Base-by-base conservation (phyloP, 2,888 invertebrate genomes). In the Aphodius sticticus region DNA sequence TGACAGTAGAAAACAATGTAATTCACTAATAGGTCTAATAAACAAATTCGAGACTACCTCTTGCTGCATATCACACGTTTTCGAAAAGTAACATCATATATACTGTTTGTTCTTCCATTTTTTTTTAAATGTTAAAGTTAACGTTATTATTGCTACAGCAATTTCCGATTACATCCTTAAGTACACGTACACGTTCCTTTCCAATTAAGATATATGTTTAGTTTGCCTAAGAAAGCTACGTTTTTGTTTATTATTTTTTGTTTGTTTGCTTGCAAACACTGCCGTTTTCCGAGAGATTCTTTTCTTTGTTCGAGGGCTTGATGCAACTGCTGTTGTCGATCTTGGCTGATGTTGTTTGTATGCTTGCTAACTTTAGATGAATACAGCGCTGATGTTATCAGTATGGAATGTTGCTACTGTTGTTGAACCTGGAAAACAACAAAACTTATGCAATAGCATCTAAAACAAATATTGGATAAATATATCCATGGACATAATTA, bases 141-240 rank as follows among this genome's bases (percentile, higher is more conserved):
- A 85, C 87, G 85, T 85, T 88, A 87, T 90, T 91, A 91, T 91
- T 91, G 91, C 91, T 91, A 90, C 89, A 89, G 89, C 90, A 90
- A 89, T 70, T 76, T 77, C 77, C 76, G 74, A 77, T 77, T 77
- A 81, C 78, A 77, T 77, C 71, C 77, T 81, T 78, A 78, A 76
- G 38, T 78, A 75, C 79, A 81, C n/a, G n/a, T n/a, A 70, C 69
- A 76, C 76, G 26, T 79, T 77, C 77, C 76, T 76, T 79, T 79
- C 70, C 74, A 74, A 74, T 74, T 74, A 74, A 35, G 74, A 77
- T 79, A 76, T 79, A 79, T 76, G 69, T 77, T 72, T 76, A 77
- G 72, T 71, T 77, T 77, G 75, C 70, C 81, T 78, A 78, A 78
- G 70, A 81, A 79, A 81, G 79, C 78, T 81, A 81, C 77, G 75